These are phyloP conservation scores for Dermatemys mawii DNA, from an alignment of 2,113 vertebrate species.

Conservation along the genomic window DNA sequence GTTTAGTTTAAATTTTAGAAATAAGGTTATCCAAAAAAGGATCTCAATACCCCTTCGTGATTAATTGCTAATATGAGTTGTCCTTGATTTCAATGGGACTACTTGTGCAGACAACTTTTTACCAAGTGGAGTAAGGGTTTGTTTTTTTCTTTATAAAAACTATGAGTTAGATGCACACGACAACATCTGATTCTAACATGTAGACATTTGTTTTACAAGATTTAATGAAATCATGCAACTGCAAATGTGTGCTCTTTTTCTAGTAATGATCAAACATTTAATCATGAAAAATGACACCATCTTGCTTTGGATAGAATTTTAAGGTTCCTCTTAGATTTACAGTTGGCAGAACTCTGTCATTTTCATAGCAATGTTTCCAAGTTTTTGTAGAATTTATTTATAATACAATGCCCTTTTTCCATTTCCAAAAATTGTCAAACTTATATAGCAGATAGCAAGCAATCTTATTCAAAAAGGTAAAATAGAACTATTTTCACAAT, in stretches of 20 bases:
- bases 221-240: not conserved
- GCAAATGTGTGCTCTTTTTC: not conserved
- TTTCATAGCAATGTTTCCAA: not conserved
- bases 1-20: not conserved
- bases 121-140: not conserved
- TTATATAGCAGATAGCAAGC: not conserved
- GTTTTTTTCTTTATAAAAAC: not conserved
- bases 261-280: not conserved
- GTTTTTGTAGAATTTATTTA: not conserved
- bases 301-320: not conserved
- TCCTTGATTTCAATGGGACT: not conserved
- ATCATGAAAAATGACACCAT: not conserved
- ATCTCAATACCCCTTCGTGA: not conserved
- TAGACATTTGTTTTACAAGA: not conserved
- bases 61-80: not conserved
- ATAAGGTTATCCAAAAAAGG: not conserved
- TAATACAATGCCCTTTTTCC: not conserved
- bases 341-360: not conserved
- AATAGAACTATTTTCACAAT: not conserved
- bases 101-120: not conserved
- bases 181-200: not conserved
- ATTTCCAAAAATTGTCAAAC: accelerated
- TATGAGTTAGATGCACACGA: not conserved
- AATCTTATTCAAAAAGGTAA: not conserved
- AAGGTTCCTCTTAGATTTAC: not conserved